A percentile compares a stretch with the other conserved stretches of the same genome.
Conservation (phyloP, 2,888 invertebrate species). For the Hermaeophaga mercurialis region DNA sequence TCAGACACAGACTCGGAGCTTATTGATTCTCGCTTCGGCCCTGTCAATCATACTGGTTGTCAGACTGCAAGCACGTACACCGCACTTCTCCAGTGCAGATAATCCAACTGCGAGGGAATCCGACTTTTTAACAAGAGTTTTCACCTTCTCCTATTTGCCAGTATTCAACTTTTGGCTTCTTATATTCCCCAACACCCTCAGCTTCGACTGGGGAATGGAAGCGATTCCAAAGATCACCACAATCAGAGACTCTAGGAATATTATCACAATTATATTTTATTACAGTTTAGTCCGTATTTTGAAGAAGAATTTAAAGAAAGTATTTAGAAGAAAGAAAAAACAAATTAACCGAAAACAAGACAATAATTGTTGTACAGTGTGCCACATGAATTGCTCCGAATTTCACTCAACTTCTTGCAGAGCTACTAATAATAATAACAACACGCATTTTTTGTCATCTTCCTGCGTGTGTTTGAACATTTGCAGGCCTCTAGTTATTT, state of each 20-base stretch:
- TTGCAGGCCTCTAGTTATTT: slow-evolving; percentile 15
- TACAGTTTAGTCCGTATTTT: slow-evolving; percentile 43
- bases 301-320: slow-evolving; percentile 44
- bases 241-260: slow-evolving; percentile 78
- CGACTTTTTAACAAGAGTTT: slow-evolving; percentile 76
- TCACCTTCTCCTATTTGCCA: slow-evolving; percentile 92
- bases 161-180: slow-evolving; percentile 88
- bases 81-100: slow-evolving; percentile 91
- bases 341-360: slow-evolving; percentile 2
- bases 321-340: slow-evolving; percentile 8
- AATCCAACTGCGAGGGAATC: slow-evolving; percentile 93
- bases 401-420: slow-evolving; percentile 74
- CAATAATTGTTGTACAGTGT: slow-evolving; percentile 65
- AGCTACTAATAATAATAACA: slow-evolving; percentile 74
- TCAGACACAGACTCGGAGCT: slow-evolving; percentile 74
- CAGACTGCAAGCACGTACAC: slow-evolving; percentile 78
- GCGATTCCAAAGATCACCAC: slow-evolving; percentile 86
- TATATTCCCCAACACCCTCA: slow-evolving; percentile 83
- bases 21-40: slow-evolving; percentile 70
- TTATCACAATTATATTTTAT: slow-evolving; percentile 79
- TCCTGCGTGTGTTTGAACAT: slow-evolving; percentile 49
- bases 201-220: slow-evolving; percentile 99
- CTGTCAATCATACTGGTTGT: slow-evolving; percentile 73
- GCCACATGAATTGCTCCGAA: slow-evolving; percentile 69
- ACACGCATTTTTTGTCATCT: slow-evolving; percentile 62